Evolutionary conservation across 2,113 vertebrate genomes (phyloP).

Genomic region (Chelonoidis abingdonii): DNA sequence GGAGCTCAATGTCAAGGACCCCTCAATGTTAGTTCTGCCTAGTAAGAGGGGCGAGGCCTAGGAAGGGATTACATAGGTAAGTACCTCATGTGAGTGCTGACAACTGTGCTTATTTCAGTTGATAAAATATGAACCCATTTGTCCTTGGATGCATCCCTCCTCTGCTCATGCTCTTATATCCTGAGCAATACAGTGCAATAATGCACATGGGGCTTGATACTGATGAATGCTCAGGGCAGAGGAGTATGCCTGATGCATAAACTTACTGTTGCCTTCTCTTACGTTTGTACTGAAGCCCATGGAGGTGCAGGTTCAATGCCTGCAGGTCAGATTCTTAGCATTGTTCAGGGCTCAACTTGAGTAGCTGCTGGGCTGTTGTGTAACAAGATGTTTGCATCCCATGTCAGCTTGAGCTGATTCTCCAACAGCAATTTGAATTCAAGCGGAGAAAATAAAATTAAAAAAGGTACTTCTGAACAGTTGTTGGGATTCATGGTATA

Average conservation of each 20-base stretch:
- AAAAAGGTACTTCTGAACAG: neutral
- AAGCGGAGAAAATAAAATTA: neutral
- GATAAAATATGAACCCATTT: neutral
- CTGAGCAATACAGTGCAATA: neutral
- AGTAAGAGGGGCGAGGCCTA: neutral
- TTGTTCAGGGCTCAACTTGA: rapidly evolving
- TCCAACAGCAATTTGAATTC: neutral
- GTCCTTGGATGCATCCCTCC: neutral
- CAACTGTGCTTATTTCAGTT: neutral
- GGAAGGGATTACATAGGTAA: neutral
- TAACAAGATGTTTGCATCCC: neutral
- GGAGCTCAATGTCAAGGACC: neutral
- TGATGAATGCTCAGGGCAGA: neutral
- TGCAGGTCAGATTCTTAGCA: neutral
- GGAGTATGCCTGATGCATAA: neutral
- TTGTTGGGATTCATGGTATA: rapidly evolving
- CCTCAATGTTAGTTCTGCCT: neutral
- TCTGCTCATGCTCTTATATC: neutral
- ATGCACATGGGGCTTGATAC: neutral
- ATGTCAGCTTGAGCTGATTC: neutral
- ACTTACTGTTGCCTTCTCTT: neutral
- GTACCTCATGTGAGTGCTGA: neutral
- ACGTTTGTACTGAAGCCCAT: neutral
- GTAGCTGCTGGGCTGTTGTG: rapidly evolving
- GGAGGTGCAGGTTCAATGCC: neutral